A percentile compares a stretch with the other conserved stretches of the same genome.
These are phyloP conservation scores for Orestias chungarensis DNA, from an alignment of 2,797 vertebrate genomes.

Conservation along the genomic window DNA sequence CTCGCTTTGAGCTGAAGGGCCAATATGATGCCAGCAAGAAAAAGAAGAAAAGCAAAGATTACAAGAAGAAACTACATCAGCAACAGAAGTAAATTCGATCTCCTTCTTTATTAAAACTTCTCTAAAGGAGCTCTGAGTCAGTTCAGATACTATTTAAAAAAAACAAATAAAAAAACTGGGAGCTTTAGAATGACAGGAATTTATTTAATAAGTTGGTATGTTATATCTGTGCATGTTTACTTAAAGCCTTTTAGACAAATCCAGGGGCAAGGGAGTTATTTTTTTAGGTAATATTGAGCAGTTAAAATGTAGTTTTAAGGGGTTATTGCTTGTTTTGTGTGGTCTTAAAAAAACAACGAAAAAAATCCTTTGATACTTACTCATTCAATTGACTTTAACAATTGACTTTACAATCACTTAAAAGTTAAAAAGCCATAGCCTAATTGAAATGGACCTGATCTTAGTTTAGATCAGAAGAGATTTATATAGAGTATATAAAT, in stretches of 20 bases:
- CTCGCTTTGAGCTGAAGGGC: conserved; percentile 93
- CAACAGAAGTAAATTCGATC: conserved; percentile 88
- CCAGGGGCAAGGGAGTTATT: neutral
- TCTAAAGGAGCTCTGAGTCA: neutral
- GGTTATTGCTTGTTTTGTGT: neutral
- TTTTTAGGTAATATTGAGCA: neutral
- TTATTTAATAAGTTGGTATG: neutral
- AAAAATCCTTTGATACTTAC: too few species aligned
- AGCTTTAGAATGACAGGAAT: neutral
- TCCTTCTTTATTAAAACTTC: neutral
- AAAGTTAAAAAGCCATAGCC: too few species aligned
- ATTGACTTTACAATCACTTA: neutral
- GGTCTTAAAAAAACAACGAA: too few species aligned
- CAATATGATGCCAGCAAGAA: conserved; percentile 94
- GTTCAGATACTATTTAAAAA: neutral
- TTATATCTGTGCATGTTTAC: neutral
- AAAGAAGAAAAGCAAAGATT: conserved; percentile 95
- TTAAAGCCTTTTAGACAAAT: neutral
- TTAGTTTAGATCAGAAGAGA: neutral
- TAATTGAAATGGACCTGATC: neutral
- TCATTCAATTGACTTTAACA: neutral
- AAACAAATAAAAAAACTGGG: too few species aligned
- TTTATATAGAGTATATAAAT: neutral
- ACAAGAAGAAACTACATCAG: conserved; percentile 89
- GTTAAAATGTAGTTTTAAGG: neutral